Evolutionary conservation across 2,113 vertebrate genomes (phyloP), one percentile per base, ranked within the genome.

Genomic region (Misgurnus anguillicaudatus): DNA sequence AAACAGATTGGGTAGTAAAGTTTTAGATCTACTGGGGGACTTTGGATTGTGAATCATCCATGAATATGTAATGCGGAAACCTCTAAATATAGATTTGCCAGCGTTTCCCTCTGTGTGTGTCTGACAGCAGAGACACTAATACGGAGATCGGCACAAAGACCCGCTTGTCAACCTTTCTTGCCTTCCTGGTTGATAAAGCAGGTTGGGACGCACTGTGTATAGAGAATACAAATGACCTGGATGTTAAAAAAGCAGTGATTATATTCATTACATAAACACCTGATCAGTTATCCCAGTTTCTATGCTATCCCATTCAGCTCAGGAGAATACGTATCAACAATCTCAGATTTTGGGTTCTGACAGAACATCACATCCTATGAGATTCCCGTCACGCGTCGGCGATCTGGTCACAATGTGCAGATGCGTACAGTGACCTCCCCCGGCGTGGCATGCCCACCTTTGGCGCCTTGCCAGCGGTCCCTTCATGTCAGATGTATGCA

Each of bases 81-180:
- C 24, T 79, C 82, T 84, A 84, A 85, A 87, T 82, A 84, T 84
- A 87, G 84, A 75, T 78, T 74, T 68, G 67, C 60, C 48, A 57
- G 71, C n/a, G 9, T 62, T 82, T 70, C 78, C 83, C 70, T 74
- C 57, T 68, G 81, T 77, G 79, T 45, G 38, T 75, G 51, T 81
- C 85, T 72, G 79, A 78, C 77, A 61, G 77, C 63, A 83, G 69
- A 60, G 51, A 57, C 51, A 48, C 42, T 85, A 80, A 83, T 83
- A 77, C 75, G 62, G 68, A 70, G 31, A 71, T 67, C 47, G 82
- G 80, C 67, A 63, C 55, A 77, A 38, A 70, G 75, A 79, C 11
- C 64, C 38, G 71, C 39, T 58, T 75, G 81, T 79, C 74, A 77
- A 60, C 58, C 70, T 19, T 2, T 45, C 58, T 24, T 48, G 78